Percentiles rank a stretch among this genome's conserved stretches.
Evolutionary conservation across 2,113 vertebrate genomes (phyloP).

Genomic region (Rattus norvegicus): GRCr8 NC_086033.1:15255501-15256000

Average conservation of each 20-base stretch:
- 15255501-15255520: not conserved
- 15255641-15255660: not conserved
- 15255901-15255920: not conserved
- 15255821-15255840: not conserved
- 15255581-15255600: not conserved
- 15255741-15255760: not conserved
- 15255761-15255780: too few species aligned
- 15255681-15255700: not conserved
- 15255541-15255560: not conserved
- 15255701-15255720: conserved; percentile 1
- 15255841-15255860: not conserved
- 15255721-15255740: not conserved
- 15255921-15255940: not conserved
- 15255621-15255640: not conserved
- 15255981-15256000: not conserved
- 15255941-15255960: not conserved
- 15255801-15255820: not conserved
- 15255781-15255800: not conserved
- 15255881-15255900: not conserved
- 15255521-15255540: not conserved
- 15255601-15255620: not conserved
- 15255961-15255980: not conserved
- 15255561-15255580: not conserved
- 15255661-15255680: conserved; percentile 5
- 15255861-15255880: not conserved